Conservation (phyloP, 1,140 invertebrate species). For the Brachionus manjavacas region DNA sequence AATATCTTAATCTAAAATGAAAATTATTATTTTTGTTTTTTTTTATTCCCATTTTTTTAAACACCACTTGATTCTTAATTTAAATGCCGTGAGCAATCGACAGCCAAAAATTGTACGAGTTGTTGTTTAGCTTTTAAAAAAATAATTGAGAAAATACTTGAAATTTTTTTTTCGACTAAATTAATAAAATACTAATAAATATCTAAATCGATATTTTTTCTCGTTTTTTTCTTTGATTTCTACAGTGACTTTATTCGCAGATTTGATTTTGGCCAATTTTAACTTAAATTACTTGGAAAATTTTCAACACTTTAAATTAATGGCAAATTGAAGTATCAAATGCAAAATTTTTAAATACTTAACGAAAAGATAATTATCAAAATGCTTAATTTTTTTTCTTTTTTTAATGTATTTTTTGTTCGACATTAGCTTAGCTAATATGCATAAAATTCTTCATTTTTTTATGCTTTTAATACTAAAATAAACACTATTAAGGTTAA, state of each 20-base stretch:
- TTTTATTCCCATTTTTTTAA: background rate
- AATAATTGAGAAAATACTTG: constrained; percentile 31
- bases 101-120: background rate
- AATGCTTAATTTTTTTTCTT: background rate
- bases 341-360: background rate
- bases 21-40: background rate
- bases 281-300: background rate
- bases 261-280: background rate
- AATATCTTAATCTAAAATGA: constrained; percentile 14
- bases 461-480: background rate
- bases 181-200: constrained; percentile 24
- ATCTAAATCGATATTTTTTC: background rate
- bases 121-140: constrained; percentile 25
- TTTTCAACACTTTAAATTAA: background rate
- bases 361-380: background rate
- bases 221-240: background rate
- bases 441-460: background rate
- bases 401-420: background rate
- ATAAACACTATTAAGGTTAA: background rate
- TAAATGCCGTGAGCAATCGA: constrained; percentile 4
- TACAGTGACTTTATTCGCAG: background rate
- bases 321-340: background rate
- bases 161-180: background rate
- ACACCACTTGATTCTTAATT: constrained; percentile 40
- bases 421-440: background rate